Evolutionary conservation across 2,113 vertebrate species (phyloP), one percentile per base, ranked within the genome.

Genomic region (Mormyrus lacerda): DNA sequence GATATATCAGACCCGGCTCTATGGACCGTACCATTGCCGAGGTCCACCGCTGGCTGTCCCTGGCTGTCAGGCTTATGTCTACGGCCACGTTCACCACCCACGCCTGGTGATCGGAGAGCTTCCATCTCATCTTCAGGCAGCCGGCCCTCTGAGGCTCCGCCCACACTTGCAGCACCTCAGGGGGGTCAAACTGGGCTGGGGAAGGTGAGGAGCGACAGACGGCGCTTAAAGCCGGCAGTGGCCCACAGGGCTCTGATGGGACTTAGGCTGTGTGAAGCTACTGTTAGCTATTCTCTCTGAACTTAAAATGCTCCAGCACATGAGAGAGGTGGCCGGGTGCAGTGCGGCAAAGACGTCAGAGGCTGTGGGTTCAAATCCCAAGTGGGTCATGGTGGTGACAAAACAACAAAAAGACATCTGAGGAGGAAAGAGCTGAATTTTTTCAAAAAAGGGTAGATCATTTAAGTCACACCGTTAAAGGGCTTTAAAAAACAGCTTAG

Each of bases 141-240:
- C 94, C 93, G 0, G 11, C n/a, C 58, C 4, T 87, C 48, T 79
- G 84, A 4, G 91, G 27, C 89, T 83, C 17, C 0, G 89, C 48
- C 90, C 90, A 69, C 21, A 95, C 27, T 0, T 3, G 76, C 69
- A 88, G 1, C 61, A 96, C 93, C 2, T 76, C 79, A 7, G 95
- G 95, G 47, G 90, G 93, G 69, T 94, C 93, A 17, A 96, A 91
- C 39, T 94, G 96, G 9, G 91, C 96, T 96, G 92, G 45, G 91
- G 93, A 1, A 55, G 89, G 39, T 1, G 39, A 84, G 69, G 15
- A 76, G 35, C 85, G 91, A 50, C 44, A 47, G 53, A 79, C 87
- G 19, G 3, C 91, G 27, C 10, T 45, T n/a, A 87, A 48, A 88
- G 2, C 42, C 24, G 35, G 8, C 39, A 39, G 45, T 47, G 21